phyloP scores from a whole-genome alignment of 2,797 vertebrate species.

The Erpetoichthys calabaricus region DNA sequence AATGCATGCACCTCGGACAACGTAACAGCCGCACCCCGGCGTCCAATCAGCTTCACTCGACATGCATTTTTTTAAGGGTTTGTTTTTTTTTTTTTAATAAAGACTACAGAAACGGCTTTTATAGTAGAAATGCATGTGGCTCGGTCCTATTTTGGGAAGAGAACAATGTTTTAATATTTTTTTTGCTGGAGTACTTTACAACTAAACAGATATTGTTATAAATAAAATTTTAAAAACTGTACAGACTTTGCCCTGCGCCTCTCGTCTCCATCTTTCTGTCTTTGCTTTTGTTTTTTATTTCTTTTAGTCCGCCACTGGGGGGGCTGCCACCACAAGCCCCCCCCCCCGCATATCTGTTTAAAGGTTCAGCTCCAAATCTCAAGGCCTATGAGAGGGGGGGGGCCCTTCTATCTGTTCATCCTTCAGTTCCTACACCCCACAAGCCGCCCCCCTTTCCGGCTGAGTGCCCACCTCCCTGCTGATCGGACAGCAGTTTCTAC shows the following conservation, averaged over 20 bases:
- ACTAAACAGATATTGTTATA: constrained; percentile 83
- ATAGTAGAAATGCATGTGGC: constrained; percentile 59
- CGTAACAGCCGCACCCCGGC: constrained; percentile 9
- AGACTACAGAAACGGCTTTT: constrained; percentile 73
- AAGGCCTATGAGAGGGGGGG: too few species aligned
- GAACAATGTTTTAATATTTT: constrained; percentile 64
- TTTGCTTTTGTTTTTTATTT: not conserved
- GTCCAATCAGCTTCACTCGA: constrained; percentile 42
- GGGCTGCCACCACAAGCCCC: too few species aligned
- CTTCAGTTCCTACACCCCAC: too few species aligned
- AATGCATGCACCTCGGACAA: constrained; percentile 43
- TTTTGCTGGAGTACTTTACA: constrained; percentile 75
- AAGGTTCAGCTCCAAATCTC: too few species aligned
- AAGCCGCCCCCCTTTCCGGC: too few species aligned
- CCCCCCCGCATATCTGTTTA: too few species aligned
- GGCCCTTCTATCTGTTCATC: too few species aligned
- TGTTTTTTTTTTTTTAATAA: constrained; percentile 51
- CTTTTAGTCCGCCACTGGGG: too few species aligned
- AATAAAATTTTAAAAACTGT: constrained; percentile 62
- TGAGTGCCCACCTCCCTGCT: too few species aligned
- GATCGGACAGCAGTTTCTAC: too few species aligned
- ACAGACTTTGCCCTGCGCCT: constrained; percentile 24
- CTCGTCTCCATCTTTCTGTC: constrained; percentile 19
- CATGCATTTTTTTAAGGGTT: constrained; percentile 46
- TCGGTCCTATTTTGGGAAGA: constrained; percentile 54